Conservation (phyloP, 2,888 invertebrate species). For the Capitulum mitella region DNA sequence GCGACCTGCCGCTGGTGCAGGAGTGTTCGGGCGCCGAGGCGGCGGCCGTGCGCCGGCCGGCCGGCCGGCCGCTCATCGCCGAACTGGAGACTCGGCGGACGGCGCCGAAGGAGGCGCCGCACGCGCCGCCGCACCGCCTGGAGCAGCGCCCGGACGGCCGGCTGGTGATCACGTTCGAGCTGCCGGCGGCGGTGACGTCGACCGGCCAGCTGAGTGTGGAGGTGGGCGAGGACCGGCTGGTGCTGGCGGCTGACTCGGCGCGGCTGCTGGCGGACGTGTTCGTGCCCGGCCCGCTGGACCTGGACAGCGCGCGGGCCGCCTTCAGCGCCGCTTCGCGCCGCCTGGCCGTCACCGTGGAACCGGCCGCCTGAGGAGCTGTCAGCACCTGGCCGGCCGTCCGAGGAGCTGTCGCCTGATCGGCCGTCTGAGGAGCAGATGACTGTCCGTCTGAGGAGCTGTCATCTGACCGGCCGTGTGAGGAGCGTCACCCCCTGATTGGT, state of each 20-base stretch:
- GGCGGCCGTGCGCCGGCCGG: background rate
- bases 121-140: background rate
- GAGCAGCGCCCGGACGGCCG: background rate
- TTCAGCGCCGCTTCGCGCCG: background rate
- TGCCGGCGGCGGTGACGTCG: background rate
- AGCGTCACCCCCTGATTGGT: too few species aligned
- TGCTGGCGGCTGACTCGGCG: background rate
- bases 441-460: too few species aligned
- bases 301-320: background rate
- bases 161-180: background rate
- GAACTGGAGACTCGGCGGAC: background rate
- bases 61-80: background rate
- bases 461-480: too few species aligned
- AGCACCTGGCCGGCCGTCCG: too few species aligned
- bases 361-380: background rate
- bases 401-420: too few species aligned
- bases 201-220: background rate
- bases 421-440: too few species aligned
- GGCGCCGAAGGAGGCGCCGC: background rate
- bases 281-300: background rate
- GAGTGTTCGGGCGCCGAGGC: constrained; percentile 8
- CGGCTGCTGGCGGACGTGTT: background rate
- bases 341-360: background rate
- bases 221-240: background rate
- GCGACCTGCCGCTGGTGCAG: constrained; percentile 24